Base-by-base conservation (phyloP, 2,113 vertebrate species). In the Myrmecophaga tridactyla region DNA sequence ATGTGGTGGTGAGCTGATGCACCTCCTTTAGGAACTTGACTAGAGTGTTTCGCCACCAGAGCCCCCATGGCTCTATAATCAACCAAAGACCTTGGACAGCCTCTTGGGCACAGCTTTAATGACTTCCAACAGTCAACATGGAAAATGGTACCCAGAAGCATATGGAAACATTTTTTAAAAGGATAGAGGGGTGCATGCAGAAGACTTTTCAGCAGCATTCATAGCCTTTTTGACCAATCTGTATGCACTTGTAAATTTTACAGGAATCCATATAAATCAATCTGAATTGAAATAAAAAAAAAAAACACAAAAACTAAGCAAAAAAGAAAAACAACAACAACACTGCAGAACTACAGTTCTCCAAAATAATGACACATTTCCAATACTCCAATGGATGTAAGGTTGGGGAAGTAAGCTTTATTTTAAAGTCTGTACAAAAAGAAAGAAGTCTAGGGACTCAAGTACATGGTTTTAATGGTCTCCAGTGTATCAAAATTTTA, bases 371-470 rank as follows among this genome's bases (percentile, higher is more conserved):
- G 34, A 48, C 20, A 65, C 12, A 39, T 67, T 95, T 73, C 31
- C 23, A 69, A 13, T 78, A 48, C 6, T 82, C 23, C 77, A 70
- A 7, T 78, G 27, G 34, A 83, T 41, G 2, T 18, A 60, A 31
- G 58, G 60, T 23, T 86, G 43, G 7, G 6, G 18, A 18, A n/a
- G 4, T 1, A 29, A 46, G 7, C 14, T 69, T 95, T 72, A 92
- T 77, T 94, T 92, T 65, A 84, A 96, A 94, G 23, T 77, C 70
- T 80, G 7, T n/a, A 56, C 31, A 48, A 83, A 70, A 89, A 62
- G 60, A 34, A 95, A 21, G 11, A 18, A 34, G 11, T 6, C 39
- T 72, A 25, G 17, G 18, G 69, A 2, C 51, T n/a, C 39, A 81
- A 65, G 20, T 18, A 70, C 67, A 89, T 39, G 29, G 14, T 14